Evolutionary conservation across 2,797 vertebrate genomes (phyloP).

Genomic region (Eidolon dupreanum): DNA sequence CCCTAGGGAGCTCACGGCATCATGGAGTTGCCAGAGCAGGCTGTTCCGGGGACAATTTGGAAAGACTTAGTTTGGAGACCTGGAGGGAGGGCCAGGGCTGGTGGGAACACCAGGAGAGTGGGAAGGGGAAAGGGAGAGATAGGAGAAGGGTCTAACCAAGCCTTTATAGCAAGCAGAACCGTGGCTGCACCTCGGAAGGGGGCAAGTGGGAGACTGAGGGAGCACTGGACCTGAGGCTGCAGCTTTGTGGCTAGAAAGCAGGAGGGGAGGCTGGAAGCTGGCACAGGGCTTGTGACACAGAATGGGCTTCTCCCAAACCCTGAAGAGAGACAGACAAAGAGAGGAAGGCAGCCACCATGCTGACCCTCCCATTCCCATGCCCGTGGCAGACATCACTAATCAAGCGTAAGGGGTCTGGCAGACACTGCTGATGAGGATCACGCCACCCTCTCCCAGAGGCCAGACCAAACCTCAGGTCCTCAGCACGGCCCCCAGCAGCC

Average conservation of each 20-base stretch:
- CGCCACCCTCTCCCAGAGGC: accelerated
- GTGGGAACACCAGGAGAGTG: neutral
- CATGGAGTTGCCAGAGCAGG: neutral
- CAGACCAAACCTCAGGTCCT: neutral
- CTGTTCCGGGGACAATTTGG: neutral
- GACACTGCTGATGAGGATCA: neutral
- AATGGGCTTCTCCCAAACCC: neutral
- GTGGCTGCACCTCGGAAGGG: neutral
- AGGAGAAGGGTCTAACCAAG: neutral
- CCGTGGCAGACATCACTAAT: neutral
- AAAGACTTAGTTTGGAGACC: neutral
- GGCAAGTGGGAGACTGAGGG: neutral
- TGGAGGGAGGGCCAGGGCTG: neutral
- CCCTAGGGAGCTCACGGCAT: neutral
- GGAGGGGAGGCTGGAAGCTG: conserved; percentile 39
- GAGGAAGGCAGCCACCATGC: neutral
- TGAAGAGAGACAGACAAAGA: neutral
- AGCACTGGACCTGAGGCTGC: neutral
- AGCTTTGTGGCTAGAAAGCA: neutral
- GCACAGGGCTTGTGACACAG: conserved; percentile 56
- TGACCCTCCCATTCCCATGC: neutral
- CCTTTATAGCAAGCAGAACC: neutral
- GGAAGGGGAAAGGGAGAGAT: neutral
- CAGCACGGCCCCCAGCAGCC: neutral
- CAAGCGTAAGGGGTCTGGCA: neutral